Evolutionary conservation across 2,113 vertebrate species (phyloP).

Genomic region (Elgaria multicarinata): DNA sequence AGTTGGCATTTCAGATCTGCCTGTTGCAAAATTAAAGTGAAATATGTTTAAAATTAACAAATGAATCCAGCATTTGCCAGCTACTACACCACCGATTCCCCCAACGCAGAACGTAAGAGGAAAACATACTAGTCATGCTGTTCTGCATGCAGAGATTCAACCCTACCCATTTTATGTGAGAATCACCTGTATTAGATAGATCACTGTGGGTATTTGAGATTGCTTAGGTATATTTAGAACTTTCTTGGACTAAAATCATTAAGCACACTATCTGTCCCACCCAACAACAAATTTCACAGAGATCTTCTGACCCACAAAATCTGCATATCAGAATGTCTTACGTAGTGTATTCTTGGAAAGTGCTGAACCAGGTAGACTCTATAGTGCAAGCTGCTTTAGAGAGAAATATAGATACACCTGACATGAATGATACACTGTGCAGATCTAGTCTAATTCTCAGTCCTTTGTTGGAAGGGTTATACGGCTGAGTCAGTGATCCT

Average conservation of each 20-base stretch:
- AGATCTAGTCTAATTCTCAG: neutral
- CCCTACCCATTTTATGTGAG: neutral
- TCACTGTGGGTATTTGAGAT: neutral
- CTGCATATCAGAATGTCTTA: neutral
- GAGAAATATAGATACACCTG: no score
- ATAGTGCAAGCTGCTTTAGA: neutral
- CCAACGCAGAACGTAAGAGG: neutral
- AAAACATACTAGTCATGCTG: neutral
- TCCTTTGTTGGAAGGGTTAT: neutral
- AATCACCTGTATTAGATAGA: neutral
- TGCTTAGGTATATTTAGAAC: neutral
- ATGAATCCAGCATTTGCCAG: neutral
- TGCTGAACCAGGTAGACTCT: neutral
- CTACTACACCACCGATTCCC: neutral
- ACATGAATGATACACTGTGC: neutral
- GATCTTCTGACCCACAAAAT: neutral
- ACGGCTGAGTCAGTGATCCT: neutral
- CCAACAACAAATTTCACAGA: neutral
- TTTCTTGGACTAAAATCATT: neutral
- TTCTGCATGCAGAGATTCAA: no score
- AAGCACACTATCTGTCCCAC: neutral
- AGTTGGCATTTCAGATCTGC: constrained; percentile 92
- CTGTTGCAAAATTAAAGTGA: constrained; percentile 74
- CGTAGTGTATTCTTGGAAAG: neutral
- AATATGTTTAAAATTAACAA: neutral